Evolutionary conservation across 2,888 invertebrate genomes (phyloP), one percentile per base, ranked within the genome.

Genomic region (Aricia artaxerxes): DNA sequence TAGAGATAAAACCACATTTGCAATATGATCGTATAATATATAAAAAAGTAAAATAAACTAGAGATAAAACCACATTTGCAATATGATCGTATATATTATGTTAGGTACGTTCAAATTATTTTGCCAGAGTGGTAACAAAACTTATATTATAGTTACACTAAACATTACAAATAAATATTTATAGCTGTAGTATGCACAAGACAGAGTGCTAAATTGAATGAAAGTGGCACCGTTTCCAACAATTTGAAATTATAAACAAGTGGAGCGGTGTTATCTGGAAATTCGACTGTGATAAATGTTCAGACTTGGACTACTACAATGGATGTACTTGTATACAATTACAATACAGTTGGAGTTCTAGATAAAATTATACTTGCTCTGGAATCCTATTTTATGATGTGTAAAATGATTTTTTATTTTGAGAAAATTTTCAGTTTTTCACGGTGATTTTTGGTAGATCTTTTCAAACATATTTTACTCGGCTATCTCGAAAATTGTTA

Each of bases 181-280:
- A 24, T 49, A 76, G 53, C 31, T 49, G 49, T 16, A 78, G 44
- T 44, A 40, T 78, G 35, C 69, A 69, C 69, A 69, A 69, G 35
- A 69, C 13, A 35, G 3, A 31, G 35, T 69, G 35, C 35, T 69
- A 78, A 64, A 78, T 78, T 49, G 16, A 64, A 64, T 78, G n/a
- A 44, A 61, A 78, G 69, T 69, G 24, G 78, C 64, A 44, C 69
- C 64, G 24, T 40, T 64, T 79, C 44, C 53, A 79, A 78, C 81
- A 79, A 80, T 92, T 91, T 89, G 87, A 88, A 91, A 90, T 90
- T 89, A 89, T 91, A 91, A 89, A 86, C 89, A 88, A 90, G 87
- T 85, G 87, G 85, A 84, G 84, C 78, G 78, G 79, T 81, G 80
- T 80, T 80, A 81, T 79, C 82, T 81, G 75, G 80, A 81, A 83